Conservation (phyloP, 2,113 vertebrate species). For the Agelaius tricolor region DNA sequence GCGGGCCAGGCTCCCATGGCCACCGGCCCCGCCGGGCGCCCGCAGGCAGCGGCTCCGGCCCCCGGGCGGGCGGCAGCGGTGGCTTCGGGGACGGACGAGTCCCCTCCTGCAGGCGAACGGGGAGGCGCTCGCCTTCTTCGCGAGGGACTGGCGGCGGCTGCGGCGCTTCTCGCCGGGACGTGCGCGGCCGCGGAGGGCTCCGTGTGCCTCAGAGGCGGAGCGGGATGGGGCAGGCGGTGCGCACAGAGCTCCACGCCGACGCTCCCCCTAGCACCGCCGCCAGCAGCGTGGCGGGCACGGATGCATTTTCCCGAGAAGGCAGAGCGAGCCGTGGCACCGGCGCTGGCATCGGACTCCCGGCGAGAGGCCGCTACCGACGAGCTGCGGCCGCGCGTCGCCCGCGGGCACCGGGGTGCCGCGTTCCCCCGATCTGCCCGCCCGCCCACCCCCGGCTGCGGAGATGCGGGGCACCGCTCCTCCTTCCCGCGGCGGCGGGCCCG, state of each 20-base stretch:
- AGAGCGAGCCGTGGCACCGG: slow-evolving; percentile 58
- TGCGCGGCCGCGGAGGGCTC: not conserved
- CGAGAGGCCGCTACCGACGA: not conserved
- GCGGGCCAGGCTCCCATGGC: not conserved
- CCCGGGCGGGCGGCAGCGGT: not conserved
- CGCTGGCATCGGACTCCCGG: slow-evolving; percentile 62
- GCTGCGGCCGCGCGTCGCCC: not conserved
- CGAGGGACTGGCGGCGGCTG: not conserved
- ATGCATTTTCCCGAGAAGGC: slow-evolving; percentile 31
- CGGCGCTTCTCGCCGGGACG: not conserved
- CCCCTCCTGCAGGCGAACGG: not conserved
- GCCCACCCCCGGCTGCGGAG: not conserved
- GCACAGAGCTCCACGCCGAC: slow-evolving; percentile 53
- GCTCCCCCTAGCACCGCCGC: slow-evolving; percentile 8
- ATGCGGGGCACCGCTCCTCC: slow-evolving; percentile 1
- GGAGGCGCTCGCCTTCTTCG: not conserved
- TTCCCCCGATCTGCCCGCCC: not conserved
- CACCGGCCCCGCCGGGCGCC: not conserved
- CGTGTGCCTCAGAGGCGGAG: not conserved
- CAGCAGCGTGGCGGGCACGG: slow-evolving; percentile 33
- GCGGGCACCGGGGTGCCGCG: not conserved
- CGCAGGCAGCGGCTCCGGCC: slow-evolving; percentile 22
- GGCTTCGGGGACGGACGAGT: not conserved
- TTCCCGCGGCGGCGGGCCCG: not conserved
- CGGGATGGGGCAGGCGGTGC: slow-evolving; percentile 27